Base-by-base conservation (phyloP, 2,888 invertebrate genomes). In the Callosobruchus maculatus region DNA sequence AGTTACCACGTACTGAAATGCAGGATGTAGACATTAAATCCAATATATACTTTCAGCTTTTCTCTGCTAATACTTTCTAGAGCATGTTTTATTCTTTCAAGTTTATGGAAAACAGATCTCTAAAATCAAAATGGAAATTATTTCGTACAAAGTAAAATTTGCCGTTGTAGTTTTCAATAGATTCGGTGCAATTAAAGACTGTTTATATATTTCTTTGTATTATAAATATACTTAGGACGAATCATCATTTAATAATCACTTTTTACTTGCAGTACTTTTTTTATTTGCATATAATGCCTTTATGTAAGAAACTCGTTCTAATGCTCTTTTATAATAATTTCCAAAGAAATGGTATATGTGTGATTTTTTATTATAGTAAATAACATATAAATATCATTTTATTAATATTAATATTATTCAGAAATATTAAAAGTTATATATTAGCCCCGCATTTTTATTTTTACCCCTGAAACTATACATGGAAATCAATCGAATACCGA, bases 271-370 rank as follows among this genome's bases (percentile, higher is more conserved):
- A 77, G 74, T 77, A 75, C 78, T 77, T 73, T 78, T n/a, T 49
- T 78, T 71, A 67, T 76, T 80, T 77, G 80, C 80, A 80, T 81
- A 77, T 76, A 76, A 81, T 80, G 80, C 80, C 80, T 78, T 76
- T 78, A 73, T 77, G 76, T 76, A 74, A 75, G 69, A 74, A 75
- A 73, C 76, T 78, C 74, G 75, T 78, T 80, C 76, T 78, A 76
- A 21, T 68, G 68, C 22, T 21, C 81, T 81, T 71, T 80, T 78
- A 77, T 80, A 79, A 78, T 83, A 80, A 82, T 86, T 86, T 84
- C 87, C 87, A 87, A 87, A 87, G 87, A 86, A 83, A 84, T 84
- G 85, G 86, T 86, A 85, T 85, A 83, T 84, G 86, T 86, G 86
- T 85, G 85, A 85, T 86, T 86, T 85, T 85, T 85, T 83, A 82